Percentiles rank a stretch among this genome's conserved stretches.
Evolutionary conservation across 2,113 vertebrate genomes (phyloP).

Genomic region (Psilopogon haemacephalus): DNA sequence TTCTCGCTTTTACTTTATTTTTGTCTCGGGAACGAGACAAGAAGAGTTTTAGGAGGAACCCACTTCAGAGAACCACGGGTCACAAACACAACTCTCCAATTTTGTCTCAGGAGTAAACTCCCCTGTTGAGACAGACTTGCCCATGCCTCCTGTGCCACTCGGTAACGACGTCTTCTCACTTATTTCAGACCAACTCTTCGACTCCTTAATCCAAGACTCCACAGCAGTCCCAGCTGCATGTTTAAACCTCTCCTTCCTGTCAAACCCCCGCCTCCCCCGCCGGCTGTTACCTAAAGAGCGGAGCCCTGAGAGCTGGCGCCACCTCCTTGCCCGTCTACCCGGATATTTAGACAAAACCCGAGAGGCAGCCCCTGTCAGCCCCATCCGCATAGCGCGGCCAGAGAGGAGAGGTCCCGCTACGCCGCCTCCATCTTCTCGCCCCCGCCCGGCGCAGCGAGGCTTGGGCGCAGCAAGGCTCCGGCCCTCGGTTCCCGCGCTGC

Average conservation of each 20-base stretch:
- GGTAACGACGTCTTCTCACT: not conserved
- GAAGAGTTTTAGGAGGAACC: not conserved
- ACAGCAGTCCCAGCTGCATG: not conserved
- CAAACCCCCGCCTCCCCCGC: not conserved
- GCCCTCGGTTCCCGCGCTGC: not conserved
- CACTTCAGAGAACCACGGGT: not conserved
- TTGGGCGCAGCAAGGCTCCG: not conserved
- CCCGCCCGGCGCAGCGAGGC: not conserved
- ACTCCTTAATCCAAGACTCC: not conserved
- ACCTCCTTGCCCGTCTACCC: rapidly evolving
- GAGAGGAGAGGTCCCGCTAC: not conserved
- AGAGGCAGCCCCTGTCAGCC: not conserved
- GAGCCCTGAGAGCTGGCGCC: not conserved
- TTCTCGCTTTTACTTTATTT: not conserved
- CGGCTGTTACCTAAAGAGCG: rapidly evolving
- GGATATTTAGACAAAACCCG: not conserved
- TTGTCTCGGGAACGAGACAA: not conserved
- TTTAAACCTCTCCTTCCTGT: not conserved
- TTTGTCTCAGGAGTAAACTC: not conserved
- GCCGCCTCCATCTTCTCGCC: not conserved
- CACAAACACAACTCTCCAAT: not conserved
- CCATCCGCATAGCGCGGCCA: too few relatives aligned
- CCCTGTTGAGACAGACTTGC: not conserved
- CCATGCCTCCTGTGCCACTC: rapidly evolving
- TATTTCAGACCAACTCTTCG: not conserved